Evolutionary conservation across 2,113 vertebrate species (phyloP).

Genomic region (Mirza zaza): DNA sequence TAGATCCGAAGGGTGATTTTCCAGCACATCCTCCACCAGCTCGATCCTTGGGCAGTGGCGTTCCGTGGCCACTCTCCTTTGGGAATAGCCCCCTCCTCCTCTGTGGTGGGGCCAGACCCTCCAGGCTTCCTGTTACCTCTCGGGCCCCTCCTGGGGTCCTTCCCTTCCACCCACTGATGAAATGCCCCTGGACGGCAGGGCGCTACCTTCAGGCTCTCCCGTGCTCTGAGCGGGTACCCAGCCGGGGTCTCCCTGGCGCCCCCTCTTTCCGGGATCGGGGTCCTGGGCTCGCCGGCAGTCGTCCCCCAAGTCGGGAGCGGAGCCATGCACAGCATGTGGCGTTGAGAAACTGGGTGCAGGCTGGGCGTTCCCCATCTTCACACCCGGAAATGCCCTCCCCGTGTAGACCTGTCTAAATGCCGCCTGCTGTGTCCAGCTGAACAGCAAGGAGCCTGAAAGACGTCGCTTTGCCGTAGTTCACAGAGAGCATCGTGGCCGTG

Average conservation of each 20-base stretch:
- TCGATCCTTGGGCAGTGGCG: accelerated
- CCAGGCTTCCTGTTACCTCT: no score
- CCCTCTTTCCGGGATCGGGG: no score
- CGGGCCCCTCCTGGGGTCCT: neutral
- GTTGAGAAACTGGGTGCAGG: no score
- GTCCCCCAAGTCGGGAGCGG: no score
- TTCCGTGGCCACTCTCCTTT: neutral
- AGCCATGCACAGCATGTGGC: no score
- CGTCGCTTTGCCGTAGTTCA: neutral
- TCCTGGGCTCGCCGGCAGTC: no score
- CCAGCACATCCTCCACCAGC: neutral
- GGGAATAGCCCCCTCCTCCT: neutral
- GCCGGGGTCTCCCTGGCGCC: neutral
- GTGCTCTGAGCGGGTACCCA: neutral
- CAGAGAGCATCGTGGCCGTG: accelerated
- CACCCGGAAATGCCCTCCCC: no score
- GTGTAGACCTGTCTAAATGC: neutral
- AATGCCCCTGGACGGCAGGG: neutral
- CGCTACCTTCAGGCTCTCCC: accelerated
- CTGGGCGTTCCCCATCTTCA: no score
- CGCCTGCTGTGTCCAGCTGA: neutral
- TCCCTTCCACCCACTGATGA: neutral
- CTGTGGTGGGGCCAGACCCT: neutral
- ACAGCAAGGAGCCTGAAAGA: no score
- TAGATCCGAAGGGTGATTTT: no score